Evolutionary conservation across 2,797 vertebrate species (phyloP).

Genomic region (Cossypha heuglini): DNA sequence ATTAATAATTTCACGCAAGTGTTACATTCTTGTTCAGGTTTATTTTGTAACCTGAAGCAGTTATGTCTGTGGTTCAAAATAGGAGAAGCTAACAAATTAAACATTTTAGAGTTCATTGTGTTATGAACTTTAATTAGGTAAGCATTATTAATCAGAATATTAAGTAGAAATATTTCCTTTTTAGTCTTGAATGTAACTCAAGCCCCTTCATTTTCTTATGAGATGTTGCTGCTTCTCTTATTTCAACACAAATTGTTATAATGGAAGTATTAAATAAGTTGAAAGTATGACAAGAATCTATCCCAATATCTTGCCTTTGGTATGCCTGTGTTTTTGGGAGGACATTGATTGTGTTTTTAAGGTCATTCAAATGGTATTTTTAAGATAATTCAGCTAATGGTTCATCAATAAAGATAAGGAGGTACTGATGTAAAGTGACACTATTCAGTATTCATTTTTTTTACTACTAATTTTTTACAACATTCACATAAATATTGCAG

Average conservation of each 20-base stretch:
- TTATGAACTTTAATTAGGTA: neutral
- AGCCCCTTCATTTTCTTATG: neutral
- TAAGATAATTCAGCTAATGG: neutral
- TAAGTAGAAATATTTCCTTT: neutral
- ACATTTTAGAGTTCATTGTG: neutral
- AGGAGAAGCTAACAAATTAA: neutral
- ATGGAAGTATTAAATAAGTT: neutral
- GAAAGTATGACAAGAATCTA: neutral
- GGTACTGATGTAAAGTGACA: neutral
- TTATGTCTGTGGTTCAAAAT: neutral
- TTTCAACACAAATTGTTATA: neutral
- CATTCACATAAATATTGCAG: neutral
- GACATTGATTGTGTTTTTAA: neutral
- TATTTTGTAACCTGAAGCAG: neutral
- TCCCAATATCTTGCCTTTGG: neutral
- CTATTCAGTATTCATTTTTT: neutral
- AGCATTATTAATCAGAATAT: neutral
- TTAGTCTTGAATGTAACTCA: neutral
- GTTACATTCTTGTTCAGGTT: neutral
- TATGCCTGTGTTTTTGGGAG: neutral
- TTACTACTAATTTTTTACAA: neutral
- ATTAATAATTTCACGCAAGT: neutral
- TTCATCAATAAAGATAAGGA: neutral
- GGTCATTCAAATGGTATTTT: neutral
- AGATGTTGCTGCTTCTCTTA: neutral